phyloP scores from a whole-genome alignment of 2,888 invertebrate genomes.

The Schizotus pectinicornis region DNA sequence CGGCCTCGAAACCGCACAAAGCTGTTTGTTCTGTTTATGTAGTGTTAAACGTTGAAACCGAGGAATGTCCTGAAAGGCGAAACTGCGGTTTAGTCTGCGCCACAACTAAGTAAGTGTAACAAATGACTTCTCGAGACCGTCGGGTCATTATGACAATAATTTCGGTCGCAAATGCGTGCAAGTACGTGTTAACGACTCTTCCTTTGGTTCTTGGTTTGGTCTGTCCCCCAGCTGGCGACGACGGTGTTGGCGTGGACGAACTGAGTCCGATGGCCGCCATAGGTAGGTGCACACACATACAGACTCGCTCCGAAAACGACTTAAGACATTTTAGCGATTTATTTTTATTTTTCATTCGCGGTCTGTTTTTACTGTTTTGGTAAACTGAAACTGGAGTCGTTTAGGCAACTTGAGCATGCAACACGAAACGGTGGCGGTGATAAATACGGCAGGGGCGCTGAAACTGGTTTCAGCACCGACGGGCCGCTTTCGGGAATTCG shows the following conservation, averaged over 20 bases:
- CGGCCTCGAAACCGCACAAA: no score
- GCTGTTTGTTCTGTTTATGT: no score
- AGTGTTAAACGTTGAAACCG: no score
- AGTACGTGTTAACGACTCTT: no score
- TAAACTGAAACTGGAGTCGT: slow-evolving; percentile 39
- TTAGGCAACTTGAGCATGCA: slow-evolving; percentile 41
- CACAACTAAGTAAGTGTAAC: slow-evolving; percentile 5
- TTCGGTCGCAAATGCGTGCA: no score
- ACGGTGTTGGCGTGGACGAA: slow-evolving; percentile 10
- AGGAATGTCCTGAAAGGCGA: not conserved
- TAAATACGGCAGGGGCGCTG: slow-evolving; percentile 26
- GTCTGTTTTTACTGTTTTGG: slow-evolving; percentile 31
- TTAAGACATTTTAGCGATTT: slow-evolving; percentile 30
- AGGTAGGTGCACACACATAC: not conserved
- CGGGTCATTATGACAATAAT: no score
- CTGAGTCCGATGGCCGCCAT: slow-evolving; percentile 5
- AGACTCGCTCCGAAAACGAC: slow-evolving; percentile 7
- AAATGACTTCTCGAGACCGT: slow-evolving; percentile 4
- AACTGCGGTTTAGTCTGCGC: slow-evolving; percentile 9
- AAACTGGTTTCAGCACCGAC: slow-evolving; percentile 42
- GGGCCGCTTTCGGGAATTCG: no score
- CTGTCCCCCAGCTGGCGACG: no score
- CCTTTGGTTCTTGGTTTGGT: no score
- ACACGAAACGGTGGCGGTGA: slow-evolving; percentile 45
- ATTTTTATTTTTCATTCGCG: slow-evolving; percentile 31